Percentiles rank a stretch among this genome's conserved stretches.
Conservation (phyloP, 2,113 vertebrate genomes). For the Pseudorhombus dupliciocellatus region DNA sequence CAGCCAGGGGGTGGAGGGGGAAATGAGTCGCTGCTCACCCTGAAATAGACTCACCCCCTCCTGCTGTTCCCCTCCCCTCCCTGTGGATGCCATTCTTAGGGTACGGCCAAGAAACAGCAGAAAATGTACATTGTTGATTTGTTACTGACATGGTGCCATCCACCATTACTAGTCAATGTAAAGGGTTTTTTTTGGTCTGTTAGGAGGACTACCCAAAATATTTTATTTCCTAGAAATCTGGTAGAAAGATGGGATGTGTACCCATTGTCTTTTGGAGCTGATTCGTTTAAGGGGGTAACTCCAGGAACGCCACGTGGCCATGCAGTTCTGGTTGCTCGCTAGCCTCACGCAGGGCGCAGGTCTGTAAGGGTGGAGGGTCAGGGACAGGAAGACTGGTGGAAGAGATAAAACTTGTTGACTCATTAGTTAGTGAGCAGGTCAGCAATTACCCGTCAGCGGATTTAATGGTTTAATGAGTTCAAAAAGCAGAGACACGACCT, state of each 20-base stretch:
- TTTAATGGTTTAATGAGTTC: background rate
- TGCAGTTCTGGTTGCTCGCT: background rate
- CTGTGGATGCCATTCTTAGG: background rate
- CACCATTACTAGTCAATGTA: too few relatives aligned
- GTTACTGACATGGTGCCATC: background rate
- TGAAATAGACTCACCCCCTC: conserved; percentile 63
- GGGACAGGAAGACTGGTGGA: conserved; percentile 60
- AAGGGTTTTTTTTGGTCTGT: too few relatives aligned
- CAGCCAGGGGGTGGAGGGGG: conserved; percentile 46
- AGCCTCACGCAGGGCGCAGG: background rate
- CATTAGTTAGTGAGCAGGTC: conserved; percentile 6
- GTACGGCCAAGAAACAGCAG: background rate
- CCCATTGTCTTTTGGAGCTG: too few relatives aligned
- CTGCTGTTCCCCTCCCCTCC: conserved; percentile 2
- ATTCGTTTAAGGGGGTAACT: too few relatives aligned
- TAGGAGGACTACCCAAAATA: background rate
- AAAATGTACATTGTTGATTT: too few relatives aligned
- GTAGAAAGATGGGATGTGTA: too few relatives aligned
- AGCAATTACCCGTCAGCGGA: background rate
- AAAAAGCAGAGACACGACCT: background rate
- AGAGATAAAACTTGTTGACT: conserved; percentile 61
- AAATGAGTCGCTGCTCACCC: conserved; percentile 56
- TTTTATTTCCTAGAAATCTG: too few relatives aligned
- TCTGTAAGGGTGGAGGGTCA: conserved; percentile 42
- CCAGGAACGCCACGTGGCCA: too few relatives aligned